These are phyloP conservation scores for Microchirus variegatus DNA, from an alignment of 2,797 vertebrate species.

Conservation along the genomic window DNA sequence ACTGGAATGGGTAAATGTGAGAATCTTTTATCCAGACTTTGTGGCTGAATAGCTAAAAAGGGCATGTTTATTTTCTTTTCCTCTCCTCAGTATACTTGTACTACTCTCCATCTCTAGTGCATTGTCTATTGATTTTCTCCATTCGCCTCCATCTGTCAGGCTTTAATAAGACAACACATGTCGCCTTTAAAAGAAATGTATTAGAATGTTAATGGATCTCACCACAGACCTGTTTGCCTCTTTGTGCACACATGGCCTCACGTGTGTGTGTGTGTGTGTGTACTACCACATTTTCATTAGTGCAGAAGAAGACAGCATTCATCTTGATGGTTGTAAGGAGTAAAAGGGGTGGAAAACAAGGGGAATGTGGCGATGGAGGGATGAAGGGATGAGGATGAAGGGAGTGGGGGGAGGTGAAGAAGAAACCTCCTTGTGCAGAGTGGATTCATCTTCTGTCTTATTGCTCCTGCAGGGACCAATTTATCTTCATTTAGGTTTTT, in stretches of 20 bases:
- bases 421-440: slow-evolving; percentile 60
- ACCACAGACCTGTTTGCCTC: slow-evolving; percentile 42
- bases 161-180: slow-evolving; percentile 77
- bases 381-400: slow-evolving; percentile 58
- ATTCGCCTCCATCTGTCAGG: slow-evolving; percentile 69
- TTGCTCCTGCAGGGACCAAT: slow-evolving; percentile 75
- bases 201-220: slow-evolving; percentile 76
- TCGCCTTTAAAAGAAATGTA: slow-evolving; percentile 71
- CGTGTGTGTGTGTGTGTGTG: slow-evolving; percentile 9
- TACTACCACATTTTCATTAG: slow-evolving; percentile 61
- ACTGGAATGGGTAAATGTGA: slow-evolving; percentile 71
- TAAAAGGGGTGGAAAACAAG: slow-evolving; percentile 47
- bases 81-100: slow-evolving; percentile 50
- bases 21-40: slow-evolving; percentile 62
- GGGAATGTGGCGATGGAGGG: slow-evolving; percentile 49
- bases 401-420: slow-evolving; percentile 53
- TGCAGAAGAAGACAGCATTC: slow-evolving; percentile 54
- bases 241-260: background rate
- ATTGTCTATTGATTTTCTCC: slow-evolving; percentile 74
- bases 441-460: slow-evolving; percentile 77
- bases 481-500: slow-evolving; percentile 79
- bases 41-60: slow-evolving; percentile 73
- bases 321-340: slow-evolving; percentile 61
- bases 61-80: slow-evolving; percentile 67
- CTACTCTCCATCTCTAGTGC: slow-evolving; percentile 65